Evolutionary conservation across 1,140 invertebrate genomes (phyloP), one percentile per base, ranked within the genome.

Genomic region (Drosophila pseudoobscura): DNA sequence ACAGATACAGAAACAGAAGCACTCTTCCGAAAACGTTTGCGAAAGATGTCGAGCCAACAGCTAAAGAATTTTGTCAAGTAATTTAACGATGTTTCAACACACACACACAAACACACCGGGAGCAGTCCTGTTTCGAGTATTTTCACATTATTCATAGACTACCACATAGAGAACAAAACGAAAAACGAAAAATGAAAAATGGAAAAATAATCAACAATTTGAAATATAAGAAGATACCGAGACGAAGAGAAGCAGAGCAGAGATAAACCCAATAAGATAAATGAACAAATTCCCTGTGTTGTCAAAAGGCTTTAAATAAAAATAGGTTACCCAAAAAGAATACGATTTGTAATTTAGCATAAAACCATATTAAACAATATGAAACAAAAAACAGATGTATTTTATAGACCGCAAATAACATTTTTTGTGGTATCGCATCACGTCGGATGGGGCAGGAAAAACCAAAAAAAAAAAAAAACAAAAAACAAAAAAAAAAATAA

Each of bases 261-360:
- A 61, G 49, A 52, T 35, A 59, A 65, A 51, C 46, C 47, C 47
- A 79, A 76, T 51, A 53, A 66, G 62, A 43, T 50, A 31, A 58
- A 61, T 55, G 57, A 78, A 80, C 60, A 56, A 83, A 84, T 83
- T 84, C 72, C 73, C 64, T 77, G 76, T 85, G 80, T 80, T 85
- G 80, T 85, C 80, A 85, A 84, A 84, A 60, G 80, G 73, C 77
- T 85, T 85, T 80, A 85, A 76, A 29, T 26, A 50, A 65, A 52
- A 46, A 65, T 41, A 31, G 35, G 35, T 13, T 39, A 39, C 35
- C 35, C 35, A 39, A 59, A 59, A 50, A 53, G 46, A 60, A 73
- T 73, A 73, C 55, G 58, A 73, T 76, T 73, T 85, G 77, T 77
- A 79, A 77, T 57, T 60, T 68, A 74, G 78, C 52, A 65, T 70